Conservation (phyloP, 2,888 invertebrate genomes). For the Thymelicus lineola region DNA sequence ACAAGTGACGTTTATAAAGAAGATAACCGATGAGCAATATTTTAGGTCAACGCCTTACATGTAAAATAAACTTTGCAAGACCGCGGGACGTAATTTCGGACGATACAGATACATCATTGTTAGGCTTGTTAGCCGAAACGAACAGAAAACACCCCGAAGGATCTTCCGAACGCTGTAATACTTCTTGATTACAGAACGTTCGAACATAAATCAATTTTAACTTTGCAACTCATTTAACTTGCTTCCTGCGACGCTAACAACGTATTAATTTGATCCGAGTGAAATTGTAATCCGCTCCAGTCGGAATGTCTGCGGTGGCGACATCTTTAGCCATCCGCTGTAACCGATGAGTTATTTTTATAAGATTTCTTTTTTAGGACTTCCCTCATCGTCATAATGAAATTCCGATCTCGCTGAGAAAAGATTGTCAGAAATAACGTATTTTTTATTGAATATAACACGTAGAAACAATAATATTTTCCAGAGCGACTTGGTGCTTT, state of each 20-base stretch:
- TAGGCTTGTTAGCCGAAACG: background rate
- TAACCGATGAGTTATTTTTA: constrained; percentile 31
- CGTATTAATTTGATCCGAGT: constrained; percentile 45
- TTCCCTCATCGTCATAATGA: constrained; percentile 16
- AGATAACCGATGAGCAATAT: background rate
- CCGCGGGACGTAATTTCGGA: no score
- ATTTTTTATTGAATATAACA: background rate
- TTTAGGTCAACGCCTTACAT: background rate
- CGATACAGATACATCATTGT: constrained; percentile 7
- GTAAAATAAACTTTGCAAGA: background rate
- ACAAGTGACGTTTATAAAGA: no score
- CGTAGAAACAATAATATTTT: no score
- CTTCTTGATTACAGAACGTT: constrained; percentile 33
- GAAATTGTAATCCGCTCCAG: constrained; percentile 44
- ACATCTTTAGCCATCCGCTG: constrained; percentile 48
- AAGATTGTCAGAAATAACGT: constrained; percentile 3
- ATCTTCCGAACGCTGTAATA: constrained; percentile 15
- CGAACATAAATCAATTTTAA: constrained; percentile 36
- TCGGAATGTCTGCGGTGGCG: constrained; percentile 49
- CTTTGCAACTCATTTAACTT: constrained; percentile 49
- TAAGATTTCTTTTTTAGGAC: constrained; percentile 18
- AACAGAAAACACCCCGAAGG: background rate
- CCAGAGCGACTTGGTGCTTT: no score
- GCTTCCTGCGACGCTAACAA: constrained; percentile 46
- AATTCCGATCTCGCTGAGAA: constrained; percentile 5